These are phyloP conservation scores for Eulimnadia texana DNA, from an alignment of 1,140 invertebrate species.

Conservation along the genomic window DNA sequence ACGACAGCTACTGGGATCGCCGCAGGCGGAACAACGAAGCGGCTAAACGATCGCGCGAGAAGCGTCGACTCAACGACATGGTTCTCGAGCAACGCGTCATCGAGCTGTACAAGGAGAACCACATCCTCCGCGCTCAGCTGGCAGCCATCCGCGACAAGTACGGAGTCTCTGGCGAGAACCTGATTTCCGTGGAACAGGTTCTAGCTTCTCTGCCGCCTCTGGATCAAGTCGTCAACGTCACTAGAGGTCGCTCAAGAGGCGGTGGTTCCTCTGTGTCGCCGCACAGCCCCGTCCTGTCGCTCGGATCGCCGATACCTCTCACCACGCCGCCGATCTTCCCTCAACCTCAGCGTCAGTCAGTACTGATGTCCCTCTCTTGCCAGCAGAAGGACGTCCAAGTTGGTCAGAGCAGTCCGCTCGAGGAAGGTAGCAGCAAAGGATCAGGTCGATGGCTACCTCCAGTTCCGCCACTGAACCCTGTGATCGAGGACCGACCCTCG, in stretches of 20 bases:
- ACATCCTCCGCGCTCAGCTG: constrained; percentile 79
- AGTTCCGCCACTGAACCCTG: not conserved
- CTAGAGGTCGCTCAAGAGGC: constrained; percentile 23
- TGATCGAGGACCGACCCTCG: not conserved
- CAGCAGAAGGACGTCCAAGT: too few species aligned
- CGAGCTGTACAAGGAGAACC: constrained; percentile 87
- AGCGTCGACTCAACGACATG: constrained; percentile 91
- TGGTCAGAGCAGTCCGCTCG: not conserved
- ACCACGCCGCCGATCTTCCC: not conserved
- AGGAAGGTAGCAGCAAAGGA: not conserved
- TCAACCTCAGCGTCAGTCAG: constrained; percentile 3
- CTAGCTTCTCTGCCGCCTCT: constrained; percentile 62
- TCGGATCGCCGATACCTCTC: not conserved
- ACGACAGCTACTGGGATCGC: constrained; percentile 93
- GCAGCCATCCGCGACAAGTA: constrained; percentile 86
- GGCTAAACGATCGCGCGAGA: constrained; percentile 84
- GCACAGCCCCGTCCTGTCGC: not conserved
- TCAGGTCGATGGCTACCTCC: not conserved
- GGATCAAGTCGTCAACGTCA: constrained; percentile 64
- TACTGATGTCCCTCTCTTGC: constrained; percentile 19
- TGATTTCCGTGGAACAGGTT: constrained; percentile 75
- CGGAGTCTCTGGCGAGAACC: constrained; percentile 68
- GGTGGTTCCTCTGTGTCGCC: too few species aligned
- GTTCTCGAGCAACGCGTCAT: constrained; percentile 84
- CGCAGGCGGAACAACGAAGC: constrained; percentile 90